Base-by-base conservation (phyloP, 2,797 vertebrate genomes). In the Cirrhinus mrigala region DNA sequence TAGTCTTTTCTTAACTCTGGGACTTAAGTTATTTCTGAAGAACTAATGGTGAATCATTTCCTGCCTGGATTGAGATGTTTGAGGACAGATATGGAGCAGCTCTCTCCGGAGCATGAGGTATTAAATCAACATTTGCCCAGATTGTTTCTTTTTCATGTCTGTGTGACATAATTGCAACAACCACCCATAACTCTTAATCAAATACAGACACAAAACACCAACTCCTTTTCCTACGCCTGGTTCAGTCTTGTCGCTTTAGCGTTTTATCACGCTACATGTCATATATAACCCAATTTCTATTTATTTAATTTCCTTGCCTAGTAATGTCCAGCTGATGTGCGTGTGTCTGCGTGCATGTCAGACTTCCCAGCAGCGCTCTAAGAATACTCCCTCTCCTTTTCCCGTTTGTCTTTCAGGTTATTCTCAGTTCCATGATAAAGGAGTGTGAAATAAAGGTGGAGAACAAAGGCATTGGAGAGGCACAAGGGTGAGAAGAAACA, bases 391-490 rank as follows among this genome's bases (percentile, higher is more conserved):
- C 44, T 44, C 81, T 44, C 29, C 58, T 90, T 76, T 66, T 86
- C 83, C 88, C 46, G 64, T 82, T 56, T 89, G 87, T 91, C 81
- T 73, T 66, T 29, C 93, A 99, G 98, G 98, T 98, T 93, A 99
- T 99, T 95, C 96, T 99, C 91, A 98, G 96, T 91, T 99, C 98
- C 70, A 99, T 99, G 98, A 97, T 99, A 94, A 99, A 98, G 92
- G 98, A 99, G 93, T 99, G 98, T 91, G 98, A 99, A 95, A 98
- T 97, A 92, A 99, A 99, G 95, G 96, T 99, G 93, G 98, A 99
- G 94, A 99, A 97, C 94, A 96, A 97, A 94, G 96, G 95, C 20
- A 97, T 98, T 90, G 96, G 97, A 90, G 98, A 99, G 82, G 96
- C 98, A 1, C 98, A 97, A 94, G 97, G 98, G 98, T 99, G 95